Conservation (phyloP, 2,797 vertebrate species). For the Urosaurus nigricauda region DNA sequence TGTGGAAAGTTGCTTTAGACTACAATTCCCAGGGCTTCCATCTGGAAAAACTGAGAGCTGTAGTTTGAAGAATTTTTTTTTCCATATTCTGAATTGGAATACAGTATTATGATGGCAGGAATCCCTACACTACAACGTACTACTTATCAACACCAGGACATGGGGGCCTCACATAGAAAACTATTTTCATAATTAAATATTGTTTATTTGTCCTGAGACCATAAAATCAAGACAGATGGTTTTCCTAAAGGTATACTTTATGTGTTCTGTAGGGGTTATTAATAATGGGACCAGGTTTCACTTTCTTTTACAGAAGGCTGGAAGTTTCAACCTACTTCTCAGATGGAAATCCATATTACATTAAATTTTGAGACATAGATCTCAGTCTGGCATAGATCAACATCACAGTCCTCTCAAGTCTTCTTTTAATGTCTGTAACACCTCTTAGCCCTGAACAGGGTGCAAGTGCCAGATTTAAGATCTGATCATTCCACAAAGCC, state of each 20-base stretch:
- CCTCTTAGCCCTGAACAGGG: neutral
- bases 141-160: neutral
- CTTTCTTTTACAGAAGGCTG: neutral
- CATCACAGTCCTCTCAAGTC: neutral
- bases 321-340: neutral
- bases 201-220: neutral
- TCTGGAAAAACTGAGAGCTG: neutral
- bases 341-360: neutral
- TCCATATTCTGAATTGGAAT: neutral
- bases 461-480: slow-evolving; percentile 4
- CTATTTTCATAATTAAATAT: neutral
- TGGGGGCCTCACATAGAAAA: neutral
- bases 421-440: neutral
- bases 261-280: neutral
- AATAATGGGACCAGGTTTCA: neutral
- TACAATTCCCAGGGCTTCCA: neutral
- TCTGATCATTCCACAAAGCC: neutral
- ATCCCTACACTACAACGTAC: neutral
- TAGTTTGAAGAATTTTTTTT: neutral
- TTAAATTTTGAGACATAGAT: neutral
- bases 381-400: neutral
- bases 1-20: neutral
- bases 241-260: neutral
- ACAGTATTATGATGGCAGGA: neutral
- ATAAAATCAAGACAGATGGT: neutral